These are phyloP conservation scores for Zaprionus africanus DNA, from an alignment of 1,140 invertebrate genomes.

Conservation along the genomic window DNA sequence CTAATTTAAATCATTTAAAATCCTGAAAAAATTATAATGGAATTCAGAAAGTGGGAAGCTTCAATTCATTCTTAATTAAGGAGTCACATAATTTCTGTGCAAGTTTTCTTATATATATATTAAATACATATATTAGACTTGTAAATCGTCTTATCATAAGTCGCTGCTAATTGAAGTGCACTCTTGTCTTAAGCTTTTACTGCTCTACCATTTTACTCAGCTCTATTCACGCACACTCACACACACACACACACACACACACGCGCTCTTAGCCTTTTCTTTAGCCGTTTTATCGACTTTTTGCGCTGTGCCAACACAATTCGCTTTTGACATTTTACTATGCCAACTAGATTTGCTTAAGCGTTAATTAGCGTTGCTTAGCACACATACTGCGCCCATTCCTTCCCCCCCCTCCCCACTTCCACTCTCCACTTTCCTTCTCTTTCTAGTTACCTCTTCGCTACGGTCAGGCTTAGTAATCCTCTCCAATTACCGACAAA, in stretches of 20 bases:
- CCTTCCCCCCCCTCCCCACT: not conserved
- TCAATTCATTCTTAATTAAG: not conserved
- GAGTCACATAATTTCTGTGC: too few species aligned
- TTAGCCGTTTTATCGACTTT: not conserved
- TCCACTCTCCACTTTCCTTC: not conserved
- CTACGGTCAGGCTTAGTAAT: slow-evolving; percentile 20
- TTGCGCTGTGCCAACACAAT: not conserved
- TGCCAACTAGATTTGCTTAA: slow-evolving; percentile 31
- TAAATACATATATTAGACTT: too few species aligned
- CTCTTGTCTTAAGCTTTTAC: not conserved
- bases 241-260: too few species aligned
- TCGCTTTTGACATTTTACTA: slow-evolving; percentile 12
- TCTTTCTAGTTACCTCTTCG: not conserved
- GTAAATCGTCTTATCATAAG: not conserved
- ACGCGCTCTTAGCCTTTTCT: not conserved
- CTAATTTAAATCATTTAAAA: not conserved
- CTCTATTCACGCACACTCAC: not conserved
- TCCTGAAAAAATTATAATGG: not conserved
- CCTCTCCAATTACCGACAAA: slow-evolving; percentile 34
- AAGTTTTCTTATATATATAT: too few species aligned
- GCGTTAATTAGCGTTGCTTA: slow-evolving; percentile 34
- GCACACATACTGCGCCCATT: not conserved
- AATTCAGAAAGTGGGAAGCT: not conserved
- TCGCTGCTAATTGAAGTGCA: not conserved
- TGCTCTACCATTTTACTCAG: not conserved